These are phyloP conservation scores for Cichladusa arquata DNA, from an alignment of 2,113 vertebrate species.

Conservation along the genomic window DNA sequence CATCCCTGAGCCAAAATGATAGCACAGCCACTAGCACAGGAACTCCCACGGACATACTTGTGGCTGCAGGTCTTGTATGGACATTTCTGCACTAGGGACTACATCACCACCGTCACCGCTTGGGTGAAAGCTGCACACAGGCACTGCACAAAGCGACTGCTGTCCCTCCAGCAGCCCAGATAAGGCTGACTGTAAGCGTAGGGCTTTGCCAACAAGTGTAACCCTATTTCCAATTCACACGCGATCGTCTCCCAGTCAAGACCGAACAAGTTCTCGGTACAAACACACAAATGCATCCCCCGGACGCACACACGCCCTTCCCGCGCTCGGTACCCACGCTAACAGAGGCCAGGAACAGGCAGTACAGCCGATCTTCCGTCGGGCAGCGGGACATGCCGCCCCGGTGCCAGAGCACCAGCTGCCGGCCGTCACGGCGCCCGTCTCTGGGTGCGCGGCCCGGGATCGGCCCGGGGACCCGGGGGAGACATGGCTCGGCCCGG, in stretches of 20 bases:
- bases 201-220: not conserved
- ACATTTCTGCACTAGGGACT: not conserved
- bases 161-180: not conserved
- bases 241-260: not conserved
- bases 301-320: not conserved
- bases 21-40: rapidly evolving
- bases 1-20: too few relatives aligned
- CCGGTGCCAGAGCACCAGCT: rapidly evolving
- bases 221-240: not conserved
- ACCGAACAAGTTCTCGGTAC: not conserved
- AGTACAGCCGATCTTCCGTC: rapidly evolving
- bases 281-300: not conserved
- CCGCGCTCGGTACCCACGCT: not conserved
- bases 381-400: rapidly evolving
- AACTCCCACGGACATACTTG: rapidly evolving
- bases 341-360: not conserved
- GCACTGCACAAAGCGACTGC: rapidly evolving
- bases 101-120: not conserved
- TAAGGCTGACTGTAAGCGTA: rapidly evolving
- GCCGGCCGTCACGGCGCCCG: not conserved
- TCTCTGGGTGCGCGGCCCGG: rapidly evolving
- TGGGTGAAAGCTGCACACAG: not conserved
- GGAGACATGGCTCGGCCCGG: too few relatives aligned
- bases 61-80: rapidly evolving
- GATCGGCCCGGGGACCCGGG: too few relatives aligned